Percentiles rank a stretch among this genome's conserved stretches.
Evolutionary conservation across 2,888 invertebrate genomes (phyloP).

Genomic region (Cataglyphis albicans): DNA sequence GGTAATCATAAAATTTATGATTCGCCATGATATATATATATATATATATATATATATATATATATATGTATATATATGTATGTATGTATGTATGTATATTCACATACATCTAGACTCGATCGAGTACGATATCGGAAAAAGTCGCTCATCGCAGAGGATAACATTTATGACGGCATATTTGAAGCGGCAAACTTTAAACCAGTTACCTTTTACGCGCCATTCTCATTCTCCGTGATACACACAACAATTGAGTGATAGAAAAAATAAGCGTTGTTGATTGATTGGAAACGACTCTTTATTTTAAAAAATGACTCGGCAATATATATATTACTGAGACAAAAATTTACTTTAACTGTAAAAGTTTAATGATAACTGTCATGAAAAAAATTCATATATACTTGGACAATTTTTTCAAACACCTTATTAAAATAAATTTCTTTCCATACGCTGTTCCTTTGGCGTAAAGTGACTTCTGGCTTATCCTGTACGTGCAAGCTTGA

Average conservation of each 20-base stretch:
- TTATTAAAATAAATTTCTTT: conserved; percentile 33
- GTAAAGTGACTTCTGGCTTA: conserved; percentile 29
- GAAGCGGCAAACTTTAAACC: conserved; percentile 21
- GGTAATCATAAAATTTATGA: conserved; percentile 46
- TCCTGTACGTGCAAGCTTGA: neutral
- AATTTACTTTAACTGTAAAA: neutral
- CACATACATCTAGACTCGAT: neutral
- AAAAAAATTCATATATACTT: neutral
- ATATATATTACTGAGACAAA: too few relatives aligned
- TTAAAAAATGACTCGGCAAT: neutral
- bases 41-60: too few relatives aligned
- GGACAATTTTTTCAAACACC: neutral
- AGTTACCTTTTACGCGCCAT: conserved; percentile 9
- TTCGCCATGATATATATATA: neutral
- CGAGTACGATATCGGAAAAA: conserved; percentile 31
- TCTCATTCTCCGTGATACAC: neutral
- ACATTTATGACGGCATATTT: conserved; percentile 29
- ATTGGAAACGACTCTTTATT: neutral
- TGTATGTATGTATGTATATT: too few relatives aligned
- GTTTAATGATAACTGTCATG: neutral
- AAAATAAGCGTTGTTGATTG: neutral
- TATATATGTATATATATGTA: too few relatives aligned
- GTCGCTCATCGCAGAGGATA: conserved; percentile 20
- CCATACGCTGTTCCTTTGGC: conserved; percentile 8
- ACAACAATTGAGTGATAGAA: conserved; percentile 16